These are phyloP conservation scores for Loripinus fragilis DNA, from an alignment of 2,888 invertebrate genomes.

Conservation along the genomic window DNA sequence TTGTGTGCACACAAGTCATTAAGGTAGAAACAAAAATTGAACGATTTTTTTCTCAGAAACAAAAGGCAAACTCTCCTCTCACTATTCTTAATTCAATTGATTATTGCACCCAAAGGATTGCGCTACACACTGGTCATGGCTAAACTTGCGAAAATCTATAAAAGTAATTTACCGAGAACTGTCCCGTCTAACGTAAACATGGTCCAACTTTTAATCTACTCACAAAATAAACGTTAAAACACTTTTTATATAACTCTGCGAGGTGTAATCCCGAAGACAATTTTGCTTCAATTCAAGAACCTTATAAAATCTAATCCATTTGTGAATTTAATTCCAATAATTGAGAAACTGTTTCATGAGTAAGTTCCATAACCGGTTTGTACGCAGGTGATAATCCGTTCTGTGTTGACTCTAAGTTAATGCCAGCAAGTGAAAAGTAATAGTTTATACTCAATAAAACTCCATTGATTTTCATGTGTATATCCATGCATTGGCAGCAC, in stretches of 20 bases:
- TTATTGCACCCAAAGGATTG: conserved; percentile 11
- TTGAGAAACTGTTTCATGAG: neutral
- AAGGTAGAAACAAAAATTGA: neutral
- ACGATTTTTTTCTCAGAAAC: neutral
- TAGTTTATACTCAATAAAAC: conserved; percentile 19
- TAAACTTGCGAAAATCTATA: conserved; percentile 15
- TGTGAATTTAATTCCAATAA: neutral
- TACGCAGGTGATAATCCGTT: neutral
- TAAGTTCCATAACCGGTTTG: neutral
- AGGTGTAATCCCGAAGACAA: no score
- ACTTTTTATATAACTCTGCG: no score
- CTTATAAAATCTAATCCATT: no score
- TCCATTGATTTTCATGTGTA: conserved; percentile 18
- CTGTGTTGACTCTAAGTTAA: conserved; percentile 1
- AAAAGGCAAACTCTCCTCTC: conserved; percentile 13
- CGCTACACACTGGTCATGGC: neutral
- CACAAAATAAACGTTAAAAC: no score
- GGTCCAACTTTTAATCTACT: neutral
- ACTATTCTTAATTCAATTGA: conserved; percentile 20
- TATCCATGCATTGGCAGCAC: neutral
- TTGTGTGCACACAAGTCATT: conserved; percentile 2
- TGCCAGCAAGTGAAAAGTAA: conserved; percentile 6
- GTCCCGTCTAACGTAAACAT: neutral
- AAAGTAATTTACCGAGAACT: conserved; percentile 18
- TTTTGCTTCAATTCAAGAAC: no score